Base-by-base conservation (phyloP, 2,888 invertebrate genomes). In the Hirtodrosophila confusa region DNA sequence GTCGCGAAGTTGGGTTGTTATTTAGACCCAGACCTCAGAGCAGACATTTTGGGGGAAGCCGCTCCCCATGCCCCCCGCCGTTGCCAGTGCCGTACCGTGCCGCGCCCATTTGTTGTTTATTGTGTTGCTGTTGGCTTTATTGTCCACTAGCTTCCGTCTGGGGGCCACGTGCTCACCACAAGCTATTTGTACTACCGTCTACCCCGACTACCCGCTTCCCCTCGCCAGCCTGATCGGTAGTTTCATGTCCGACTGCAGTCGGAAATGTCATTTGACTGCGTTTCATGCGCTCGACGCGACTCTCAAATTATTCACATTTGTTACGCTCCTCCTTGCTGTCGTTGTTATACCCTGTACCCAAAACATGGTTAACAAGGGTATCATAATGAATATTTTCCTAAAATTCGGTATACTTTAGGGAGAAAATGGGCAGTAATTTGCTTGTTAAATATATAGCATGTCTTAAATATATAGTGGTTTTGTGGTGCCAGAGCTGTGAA, bases 181-280 rank as follows among this genome's bases (percentile, higher is more conserved):
- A 61, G 48, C 45, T 53, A 17, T 17, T 17, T 17, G 17, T 17
- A 17, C 17, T 17, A 17, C 17, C 17, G 17, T 1, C 17, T 17
- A 17, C 17, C 17, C 2, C 17, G 3, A 11, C 44, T 29, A 36
- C 41, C n/a, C 12, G 17, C 29, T 24, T 39, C n/a, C 24, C 35
- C 29, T 9, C 24, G 23, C 35, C 24, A 33, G 12, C 23, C 24
- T 23, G 48, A 51, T 51, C 11, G 40, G 31, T 44, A 33, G 49
- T 55, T 78, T 68, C 69, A 76, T 79, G 79, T 78, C 66, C 78
- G 64, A 74, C 69, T 71, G 75, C 78, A 78, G 80, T 80, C 83
- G 78, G 83, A 80, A 75, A 80, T 83, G 84, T 49, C 70, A 74
- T 67, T 77, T 76, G 74, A 61, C 71, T 76, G 78, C 71, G 66